These are phyloP conservation scores for Dione vanillae DNA, from an alignment of 2,888 invertebrate species.

Conservation along the genomic window DNA sequence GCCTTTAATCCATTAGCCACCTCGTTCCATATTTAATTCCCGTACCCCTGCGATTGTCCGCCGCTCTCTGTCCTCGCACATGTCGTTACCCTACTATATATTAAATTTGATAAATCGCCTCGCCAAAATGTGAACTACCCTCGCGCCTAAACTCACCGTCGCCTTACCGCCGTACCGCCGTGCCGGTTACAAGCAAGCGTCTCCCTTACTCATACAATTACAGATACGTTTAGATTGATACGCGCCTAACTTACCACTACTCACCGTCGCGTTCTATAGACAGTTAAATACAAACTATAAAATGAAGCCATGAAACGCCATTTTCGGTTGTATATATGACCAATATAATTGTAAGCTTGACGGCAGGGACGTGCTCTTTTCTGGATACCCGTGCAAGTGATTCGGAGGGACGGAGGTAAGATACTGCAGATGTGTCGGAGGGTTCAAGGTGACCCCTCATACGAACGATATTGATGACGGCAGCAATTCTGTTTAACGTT, in stretches of 20 bases:
- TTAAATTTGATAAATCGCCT: constrained; percentile 83
- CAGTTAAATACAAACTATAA: constrained; percentile 50
- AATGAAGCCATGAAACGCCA: constrained; percentile 45
- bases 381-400: constrained; percentile 76
- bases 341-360: constrained; percentile 71
- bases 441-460: constrained; percentile 50
- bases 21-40: constrained; percentile 79
- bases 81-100: constrained; percentile 77
- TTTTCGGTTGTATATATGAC: constrained; percentile 47
- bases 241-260: constrained; percentile 68
- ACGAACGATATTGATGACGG: constrained; percentile 71
- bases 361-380: constrained; percentile 79
- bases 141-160: constrained; percentile 75
- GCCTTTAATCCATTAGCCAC: constrained; percentile 79
- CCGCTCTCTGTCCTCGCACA: constrained; percentile 74
- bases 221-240: constrained; percentile 48
- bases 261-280: constrained; percentile 53
- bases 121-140: constrained; percentile 83
- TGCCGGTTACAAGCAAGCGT: constrained; percentile 51
- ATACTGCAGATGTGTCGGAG: constrained; percentile 78
- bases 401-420: constrained; percentile 77
- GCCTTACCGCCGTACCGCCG: constrained; percentile 62
- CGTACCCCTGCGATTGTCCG: constrained; percentile 69
- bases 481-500: constrained; percentile 71
- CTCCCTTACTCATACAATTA: constrained; percentile 27